A percentile compares a stretch with the other conserved stretches of the same genome.
Conservation (phyloP, 2,113 vertebrate genomes). For the Jacana jacana region DNA sequence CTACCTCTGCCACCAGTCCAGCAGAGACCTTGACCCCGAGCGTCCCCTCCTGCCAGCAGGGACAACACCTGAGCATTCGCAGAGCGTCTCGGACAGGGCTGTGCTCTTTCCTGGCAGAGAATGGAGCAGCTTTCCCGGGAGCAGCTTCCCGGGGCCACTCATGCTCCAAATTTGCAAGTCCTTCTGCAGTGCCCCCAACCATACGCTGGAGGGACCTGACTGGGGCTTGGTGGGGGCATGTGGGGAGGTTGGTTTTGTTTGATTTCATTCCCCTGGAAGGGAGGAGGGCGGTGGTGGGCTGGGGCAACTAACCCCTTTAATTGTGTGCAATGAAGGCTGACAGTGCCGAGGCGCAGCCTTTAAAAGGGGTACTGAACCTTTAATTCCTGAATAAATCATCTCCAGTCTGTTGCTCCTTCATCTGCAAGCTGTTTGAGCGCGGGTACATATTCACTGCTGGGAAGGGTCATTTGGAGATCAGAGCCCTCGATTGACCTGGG, state of each 20-base stretch:
- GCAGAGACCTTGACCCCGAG: accelerated
- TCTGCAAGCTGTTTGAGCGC: constrained; percentile 65
- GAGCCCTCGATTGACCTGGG: constrained; percentile 37
- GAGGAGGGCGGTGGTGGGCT: neutral
- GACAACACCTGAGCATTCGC: neutral
- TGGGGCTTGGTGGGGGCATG: accelerated
- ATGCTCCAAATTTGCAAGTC: neutral
- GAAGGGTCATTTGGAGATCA: constrained; percentile 59
- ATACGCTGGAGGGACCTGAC: accelerated
- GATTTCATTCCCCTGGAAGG: constrained; percentile 26
- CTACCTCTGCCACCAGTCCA: neutral
- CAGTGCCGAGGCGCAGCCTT: constrained; percentile 34
- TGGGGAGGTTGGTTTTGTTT: neutral
- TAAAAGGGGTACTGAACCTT: constrained; percentile 59
- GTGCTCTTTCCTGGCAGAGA: neutral
- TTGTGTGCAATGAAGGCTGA: constrained; percentile 69
- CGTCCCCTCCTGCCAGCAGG: accelerated
- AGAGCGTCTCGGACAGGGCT: neutral
- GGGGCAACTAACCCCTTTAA: constrained; percentile 46
- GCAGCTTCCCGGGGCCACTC: neutral
- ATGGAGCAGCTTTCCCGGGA: neutral
- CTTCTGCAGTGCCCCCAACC: neutral
- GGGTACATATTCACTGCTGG: constrained; percentile 1
- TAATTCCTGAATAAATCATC: constrained; percentile 70
- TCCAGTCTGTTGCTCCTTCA: constrained; percentile 67